Evolutionary conservation across 1,140 invertebrate species (phyloP).

Genomic region (Diprion similis): DNA sequence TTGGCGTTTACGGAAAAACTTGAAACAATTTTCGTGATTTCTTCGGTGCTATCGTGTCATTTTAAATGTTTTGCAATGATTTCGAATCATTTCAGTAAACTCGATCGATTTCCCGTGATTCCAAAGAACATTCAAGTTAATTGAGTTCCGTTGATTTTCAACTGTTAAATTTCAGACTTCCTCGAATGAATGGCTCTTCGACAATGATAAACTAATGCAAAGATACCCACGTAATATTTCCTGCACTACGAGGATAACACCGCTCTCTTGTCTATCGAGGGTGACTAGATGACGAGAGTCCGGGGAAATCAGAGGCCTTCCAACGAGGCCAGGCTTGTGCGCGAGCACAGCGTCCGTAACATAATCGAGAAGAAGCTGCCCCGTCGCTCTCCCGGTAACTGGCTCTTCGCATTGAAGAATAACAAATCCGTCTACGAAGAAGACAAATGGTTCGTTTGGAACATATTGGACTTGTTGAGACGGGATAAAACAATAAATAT

Average conservation of each 20-base stretch:
- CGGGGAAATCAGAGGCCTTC: conserved; percentile 75
- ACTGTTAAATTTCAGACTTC: no score
- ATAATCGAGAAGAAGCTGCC: conserved; percentile 79
- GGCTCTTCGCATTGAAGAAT: conserved; percentile 77
- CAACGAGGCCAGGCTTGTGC: conserved; percentile 70
- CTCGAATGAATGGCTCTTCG: no score
- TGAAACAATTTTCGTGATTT: no score
- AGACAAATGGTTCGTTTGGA: conserved; percentile 9
- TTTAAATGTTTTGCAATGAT: no score
- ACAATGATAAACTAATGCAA: conserved; percentile 10
- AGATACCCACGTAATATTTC: conserved; percentile 67
- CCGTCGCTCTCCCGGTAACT: conserved; percentile 67
- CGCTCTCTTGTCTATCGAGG: conserved; percentile 66
- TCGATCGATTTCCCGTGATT: no score
- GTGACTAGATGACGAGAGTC: conserved; percentile 77
- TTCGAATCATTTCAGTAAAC: background rate
- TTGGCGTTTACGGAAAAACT: no score
- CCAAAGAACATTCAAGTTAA: no score
- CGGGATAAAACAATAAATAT: conserved; percentile 14
- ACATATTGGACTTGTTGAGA: conserved; percentile 5
- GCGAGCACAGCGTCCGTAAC: conserved; percentile 77
- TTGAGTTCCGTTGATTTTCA: background rate
- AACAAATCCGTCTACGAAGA: conserved; percentile 74
- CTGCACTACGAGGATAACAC: conserved; percentile 77
- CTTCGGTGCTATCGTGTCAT: no score